Base-by-base conservation (phyloP, 2,113 vertebrate genomes). In the Oncorhynchus tshawytscha region DNA sequence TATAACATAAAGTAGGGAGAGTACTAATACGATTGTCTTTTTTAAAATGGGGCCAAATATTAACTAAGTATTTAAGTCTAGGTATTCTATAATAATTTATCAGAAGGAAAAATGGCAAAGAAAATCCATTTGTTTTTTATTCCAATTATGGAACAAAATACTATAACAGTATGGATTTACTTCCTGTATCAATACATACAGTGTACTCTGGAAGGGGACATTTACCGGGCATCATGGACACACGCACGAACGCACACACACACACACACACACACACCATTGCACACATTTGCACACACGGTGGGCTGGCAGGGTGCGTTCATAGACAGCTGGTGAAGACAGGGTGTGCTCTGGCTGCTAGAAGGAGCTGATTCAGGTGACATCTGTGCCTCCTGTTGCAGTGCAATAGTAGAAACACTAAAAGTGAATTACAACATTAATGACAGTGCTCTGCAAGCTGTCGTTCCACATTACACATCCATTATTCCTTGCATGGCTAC, bases 381-480 rank as follows among this genome's bases (percentile, higher is more conserved):
- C 90, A 91, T 90, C 89, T 91, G 90, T 71, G 87, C 88, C 85
- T 89, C 89, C 90, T 89, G 90, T 88, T 88, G 85, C 88, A 82
- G 87, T 67, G 85, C 86, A 86, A 85, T 86, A 82, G 81, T 79
- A 84, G 88, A 89, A 88, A 88, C 90, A 86, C 82, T 90, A 91
- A 91, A 88, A 90, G 88, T 90, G 90, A 90, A 90, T 91, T 90
- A 90, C 86, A 86, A 85, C 90, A 89, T 90, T 91, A 91, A 91
- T 88, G 90, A 86, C 82, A 79, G 88, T 67, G 82, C 89, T 90
- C 89, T 88, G 90, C 90, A 91, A 91, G 90, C 89, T 91, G 90
- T 91, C 90, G 85, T 67, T 81, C 83, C 84, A 72, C 81, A 88
- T 91, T 90, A 90, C 81, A 48, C 83, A 80, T 85, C 90, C 87